Evolutionary conservation across 2,113 vertebrate species (phyloP), one percentile per base, ranked within the genome.

Genomic region (Cisticola juncidis): DNA sequence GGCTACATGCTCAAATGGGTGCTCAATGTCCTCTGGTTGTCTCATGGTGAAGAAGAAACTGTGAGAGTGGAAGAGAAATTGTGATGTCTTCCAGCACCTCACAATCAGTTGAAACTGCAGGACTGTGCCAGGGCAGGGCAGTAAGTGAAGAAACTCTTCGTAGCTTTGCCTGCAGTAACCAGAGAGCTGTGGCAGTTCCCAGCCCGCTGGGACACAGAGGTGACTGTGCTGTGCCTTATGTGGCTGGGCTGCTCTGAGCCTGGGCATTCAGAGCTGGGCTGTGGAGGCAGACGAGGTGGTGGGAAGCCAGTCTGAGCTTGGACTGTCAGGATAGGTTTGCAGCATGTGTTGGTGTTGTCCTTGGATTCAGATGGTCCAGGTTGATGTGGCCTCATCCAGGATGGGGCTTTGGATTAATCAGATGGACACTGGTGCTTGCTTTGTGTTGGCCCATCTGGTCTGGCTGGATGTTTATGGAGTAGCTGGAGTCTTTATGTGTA

Each of bases 81-180:
- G 7, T 47, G 54, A 11, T 25, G 28, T 86, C 62, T 86, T 78
- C 44, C 50, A 70, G 79, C 78, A 53, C 29, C 33, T 91, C 0
- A 0, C 28, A 50, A 0, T 56, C 45, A 0, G 1, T 54, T 47
- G 51, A 21, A 86, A 18, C 26, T 40, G 17, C 3, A 0, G 31
- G 68, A 4, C 24, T 47, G 58, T 81, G 51, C 15, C 29, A 65
- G 45, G 21, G 29, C 44, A 44, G 36, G n/a, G 50, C 58, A 45
- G 5, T 50, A 58, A 69, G 25, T 18, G 4, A 17, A 80, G 58
- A n/a, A 72, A 28, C n/a, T 47, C 50, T 44, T 16, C 9, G 0
- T 11, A 58, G 40, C 73, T 50, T 88, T 88, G 25, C 44, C 35
- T 66, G 50, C 24, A 42, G 3, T 60, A 47, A 45, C 5, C 19